Evolutionary conservation across 2,797 vertebrate genomes (phyloP).

Genomic region (Lutjanus argentimaculatus): DNA sequence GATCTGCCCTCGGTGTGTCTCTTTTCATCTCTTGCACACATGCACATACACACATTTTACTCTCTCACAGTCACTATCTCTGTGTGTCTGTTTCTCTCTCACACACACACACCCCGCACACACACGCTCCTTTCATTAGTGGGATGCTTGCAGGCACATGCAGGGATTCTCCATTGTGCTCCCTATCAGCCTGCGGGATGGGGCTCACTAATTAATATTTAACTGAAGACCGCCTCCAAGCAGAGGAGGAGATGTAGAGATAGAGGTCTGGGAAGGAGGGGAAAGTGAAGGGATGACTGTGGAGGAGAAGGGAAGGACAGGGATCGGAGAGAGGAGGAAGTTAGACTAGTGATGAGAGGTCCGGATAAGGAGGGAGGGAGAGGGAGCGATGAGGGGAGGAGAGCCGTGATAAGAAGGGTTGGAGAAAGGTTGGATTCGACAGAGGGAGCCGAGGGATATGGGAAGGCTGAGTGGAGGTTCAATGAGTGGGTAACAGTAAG

Average conservation of each 20-base stretch:
- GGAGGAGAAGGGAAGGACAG: conserved; percentile 49
- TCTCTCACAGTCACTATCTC: conserved; percentile 1
- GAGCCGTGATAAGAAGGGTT: conserved; percentile 41
- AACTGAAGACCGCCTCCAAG: conserved; percentile 79
- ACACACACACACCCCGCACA: conserved; percentile 5
- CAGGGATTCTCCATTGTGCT: conserved; percentile 82
- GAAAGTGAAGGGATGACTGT: conserved; percentile 30
- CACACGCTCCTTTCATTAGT: conserved; percentile 75
- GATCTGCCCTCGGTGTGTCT: conserved; percentile 52
- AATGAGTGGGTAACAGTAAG: conserved; percentile 9
- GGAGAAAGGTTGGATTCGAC: conserved; percentile 53
- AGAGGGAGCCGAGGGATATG: conserved; percentile 17
- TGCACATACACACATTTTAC: conserved; percentile 18
- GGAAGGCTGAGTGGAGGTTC: conserved; percentile 9
- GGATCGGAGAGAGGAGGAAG: conserved; percentile 47
- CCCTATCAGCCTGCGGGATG: conserved; percentile 81
- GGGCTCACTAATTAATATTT: conserved; percentile 87
- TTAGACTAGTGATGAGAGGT: conserved; percentile 58
- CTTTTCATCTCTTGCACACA: conserved; percentile 50
- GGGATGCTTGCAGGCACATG: conserved; percentile 73
- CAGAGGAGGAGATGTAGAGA: conserved; percentile 71
- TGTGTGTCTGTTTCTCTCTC: conserved; percentile 7
- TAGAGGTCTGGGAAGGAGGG: conserved; percentile 45
- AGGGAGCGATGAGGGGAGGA: conserved; percentile 51
- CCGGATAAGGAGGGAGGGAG: conserved; percentile 51